Evolutionary conservation across 1,140 invertebrate species (phyloP).

Genomic region (Dendroctonus ponderosae): DNA sequence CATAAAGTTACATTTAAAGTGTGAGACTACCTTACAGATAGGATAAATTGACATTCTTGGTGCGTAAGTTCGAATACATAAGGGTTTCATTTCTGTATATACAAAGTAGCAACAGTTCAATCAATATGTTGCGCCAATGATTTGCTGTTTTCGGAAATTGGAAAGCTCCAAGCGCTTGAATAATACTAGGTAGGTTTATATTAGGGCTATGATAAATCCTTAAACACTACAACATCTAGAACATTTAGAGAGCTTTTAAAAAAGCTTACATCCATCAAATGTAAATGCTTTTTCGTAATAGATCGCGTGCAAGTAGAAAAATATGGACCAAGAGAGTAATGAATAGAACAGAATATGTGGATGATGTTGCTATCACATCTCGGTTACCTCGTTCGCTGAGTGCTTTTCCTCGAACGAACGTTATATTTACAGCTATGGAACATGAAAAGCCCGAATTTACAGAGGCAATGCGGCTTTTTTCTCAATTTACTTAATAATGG

Average conservation of each 20-base stretch:
- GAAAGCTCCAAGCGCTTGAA: too few species aligned
- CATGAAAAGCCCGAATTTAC: too few species aligned
- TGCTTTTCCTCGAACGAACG: too few species aligned
- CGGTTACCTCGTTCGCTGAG: too few species aligned
- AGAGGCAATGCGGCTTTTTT: too few species aligned
- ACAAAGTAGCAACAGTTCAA: not conserved
- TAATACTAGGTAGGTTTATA: too few species aligned
- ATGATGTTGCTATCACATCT: slow-evolving; percentile 9
- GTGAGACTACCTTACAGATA: slow-evolving; percentile 16
- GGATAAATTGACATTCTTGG: slow-evolving; percentile 21
- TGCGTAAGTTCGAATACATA: not conserved
- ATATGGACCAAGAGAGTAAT: slow-evolving; percentile 40
- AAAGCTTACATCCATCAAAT: slow-evolving; percentile 6
- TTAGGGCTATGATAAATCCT: not conserved
- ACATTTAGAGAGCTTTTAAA: slow-evolving; percentile 3
- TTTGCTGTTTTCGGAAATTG: not conserved
- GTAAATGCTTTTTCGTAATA: slow-evolving; percentile 12
- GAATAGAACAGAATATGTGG: not conserved
- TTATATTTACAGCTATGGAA: too few species aligned
- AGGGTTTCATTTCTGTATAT: slow-evolving; percentile 1
- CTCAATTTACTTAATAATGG: too few species aligned
- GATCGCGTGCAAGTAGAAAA: slow-evolving; percentile 51
- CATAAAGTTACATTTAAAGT: too few species aligned
- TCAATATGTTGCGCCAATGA: not conserved
- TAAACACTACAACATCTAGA: slow-evolving; percentile 3